These are phyloP conservation scores for Maccullochella peelii DNA, from an alignment of 2,113 vertebrate genomes.

Conservation along the genomic window DNA sequence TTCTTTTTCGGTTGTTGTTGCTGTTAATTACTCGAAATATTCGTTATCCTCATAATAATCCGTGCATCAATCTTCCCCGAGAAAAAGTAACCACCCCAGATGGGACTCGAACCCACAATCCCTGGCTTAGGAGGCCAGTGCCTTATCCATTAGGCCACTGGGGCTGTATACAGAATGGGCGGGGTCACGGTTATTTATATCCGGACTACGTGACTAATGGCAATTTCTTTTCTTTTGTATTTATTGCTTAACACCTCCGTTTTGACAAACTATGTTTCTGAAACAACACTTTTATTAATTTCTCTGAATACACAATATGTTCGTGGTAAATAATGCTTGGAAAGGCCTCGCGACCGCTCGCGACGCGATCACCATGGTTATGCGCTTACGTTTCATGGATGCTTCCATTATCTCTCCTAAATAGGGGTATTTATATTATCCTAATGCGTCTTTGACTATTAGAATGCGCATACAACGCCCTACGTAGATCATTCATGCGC, in stretches of 20 bases:
- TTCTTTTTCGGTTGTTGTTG: background rate
- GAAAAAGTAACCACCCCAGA: conserved; percentile 46
- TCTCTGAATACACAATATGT: too few relatives aligned
- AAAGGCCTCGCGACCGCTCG: background rate
- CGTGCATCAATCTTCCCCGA: fast-evolving
- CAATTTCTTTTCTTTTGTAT: fast-evolving
- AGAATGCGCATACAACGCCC: fast-evolving
- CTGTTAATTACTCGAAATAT: background rate
- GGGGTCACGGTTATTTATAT: background rate
- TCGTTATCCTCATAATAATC: background rate
- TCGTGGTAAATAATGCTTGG: fast-evolving
- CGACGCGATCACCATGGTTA: conserved; percentile 56
- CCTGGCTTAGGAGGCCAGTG: conserved; percentile 84
- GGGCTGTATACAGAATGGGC: background rate
- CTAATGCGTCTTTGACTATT: background rate
- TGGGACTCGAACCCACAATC: conserved; percentile 77
- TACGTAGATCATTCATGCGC: fast-evolving
- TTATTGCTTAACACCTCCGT: fast-evolving
- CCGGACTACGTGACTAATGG: fast-evolving
- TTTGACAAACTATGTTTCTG: fast-evolving
- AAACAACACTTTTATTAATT: background rate
- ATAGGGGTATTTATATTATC: conserved; percentile 6
- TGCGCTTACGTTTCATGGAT: background rate
- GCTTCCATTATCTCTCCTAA: conserved; percentile 29
- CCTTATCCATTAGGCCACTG: conserved; percentile 90